These are phyloP conservation scores for Zosterops lateralis DNA, from an alignment of 2,113 vertebrate species.

Conservation along the genomic window DNA sequence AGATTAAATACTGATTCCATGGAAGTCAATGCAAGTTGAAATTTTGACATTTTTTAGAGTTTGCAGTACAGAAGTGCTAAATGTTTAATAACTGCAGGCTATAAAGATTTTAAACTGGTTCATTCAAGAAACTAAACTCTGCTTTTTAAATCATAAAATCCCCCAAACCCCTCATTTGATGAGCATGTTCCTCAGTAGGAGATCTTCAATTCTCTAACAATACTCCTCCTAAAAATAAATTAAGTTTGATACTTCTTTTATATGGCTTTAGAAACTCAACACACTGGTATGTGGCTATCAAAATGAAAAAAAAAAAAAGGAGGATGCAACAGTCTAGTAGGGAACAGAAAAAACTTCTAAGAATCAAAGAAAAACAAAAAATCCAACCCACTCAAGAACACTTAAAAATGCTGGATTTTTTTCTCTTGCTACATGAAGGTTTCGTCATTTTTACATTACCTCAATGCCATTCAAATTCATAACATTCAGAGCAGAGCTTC, in stretches of 20 bases:
- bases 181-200: background rate
- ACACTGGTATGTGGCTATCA: background rate
- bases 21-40: background rate
- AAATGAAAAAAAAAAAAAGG: background rate
- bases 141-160: background rate
- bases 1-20: background rate
- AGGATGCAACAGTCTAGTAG: background rate
- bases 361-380: background rate
- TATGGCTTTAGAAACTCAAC: background rate
- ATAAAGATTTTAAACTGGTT: background rate
- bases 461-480: slow-evolving; percentile 85
- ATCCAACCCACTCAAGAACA: background rate
- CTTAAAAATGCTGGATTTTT: background rate
- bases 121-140: background rate
- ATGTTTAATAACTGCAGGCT: background rate
- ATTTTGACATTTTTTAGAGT: background rate
- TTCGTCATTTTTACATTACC: slow-evolving; percentile 73
- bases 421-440: background rate
- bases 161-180: background rate
- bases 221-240: background rate
- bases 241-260: background rate
- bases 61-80: background rate
- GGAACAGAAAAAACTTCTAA: background rate
- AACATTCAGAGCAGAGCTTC: slow-evolving; percentile 90
- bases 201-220: background rate